A percentile compares a stretch with the other conserved stretches of the same genome.
These are phyloP conservation scores for Orcinus orca DNA, from an alignment of 2,113 vertebrate species.

Conservation along the genomic window DNA sequence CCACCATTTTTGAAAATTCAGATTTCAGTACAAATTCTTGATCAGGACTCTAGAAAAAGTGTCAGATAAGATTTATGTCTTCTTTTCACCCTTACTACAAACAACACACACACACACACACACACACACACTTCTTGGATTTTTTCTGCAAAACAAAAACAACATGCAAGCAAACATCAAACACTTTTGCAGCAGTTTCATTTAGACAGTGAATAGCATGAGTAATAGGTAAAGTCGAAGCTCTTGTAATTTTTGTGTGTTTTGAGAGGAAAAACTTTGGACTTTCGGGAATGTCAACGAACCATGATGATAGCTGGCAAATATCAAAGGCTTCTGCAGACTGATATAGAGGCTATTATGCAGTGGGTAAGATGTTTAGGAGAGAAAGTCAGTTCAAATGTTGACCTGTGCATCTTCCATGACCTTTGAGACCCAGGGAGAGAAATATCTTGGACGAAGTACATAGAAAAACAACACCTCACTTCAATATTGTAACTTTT, in stretches of 20 bases:
- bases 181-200: background rate
- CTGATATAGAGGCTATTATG: background rate
- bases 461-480: background rate
- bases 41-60: background rate
- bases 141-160: background rate
- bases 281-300: background rate
- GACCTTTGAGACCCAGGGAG: background rate
- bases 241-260: background rate
- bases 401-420: background rate
- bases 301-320: background rate
- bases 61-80: background rate
- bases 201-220: background rate
- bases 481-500: background rate
- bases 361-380: background rate
- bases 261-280: background rate
- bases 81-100: background rate
- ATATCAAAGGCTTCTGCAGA: background rate
- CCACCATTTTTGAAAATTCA: background rate
- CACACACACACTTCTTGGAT: background rate
- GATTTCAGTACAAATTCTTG: background rate
- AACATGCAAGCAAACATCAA: background rate
- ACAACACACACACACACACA: background rate
- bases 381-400: background rate
- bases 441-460: background rate
- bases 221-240: background rate